Evolutionary conservation across 1,140 invertebrate species (phyloP).

Genomic region (Dendrolimus punctatus): DNA sequence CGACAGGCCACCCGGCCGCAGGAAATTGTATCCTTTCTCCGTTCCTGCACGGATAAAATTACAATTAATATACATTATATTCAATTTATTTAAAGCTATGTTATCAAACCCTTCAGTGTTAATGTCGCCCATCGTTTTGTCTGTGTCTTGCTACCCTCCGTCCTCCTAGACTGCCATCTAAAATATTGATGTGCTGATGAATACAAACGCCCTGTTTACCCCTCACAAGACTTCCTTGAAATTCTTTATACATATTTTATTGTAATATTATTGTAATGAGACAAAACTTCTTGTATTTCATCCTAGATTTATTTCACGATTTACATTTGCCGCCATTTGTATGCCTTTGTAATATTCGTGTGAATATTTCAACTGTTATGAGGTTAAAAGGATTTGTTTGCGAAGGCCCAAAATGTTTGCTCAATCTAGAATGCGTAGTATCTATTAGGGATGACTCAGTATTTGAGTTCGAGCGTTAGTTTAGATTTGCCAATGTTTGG

Average conservation of each 20-base stretch:
- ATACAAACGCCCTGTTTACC: slow-evolving; percentile 5
- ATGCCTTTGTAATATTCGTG: no score
- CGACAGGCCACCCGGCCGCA: no score
- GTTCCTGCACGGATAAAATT: no score
- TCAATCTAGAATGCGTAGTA: not conserved
- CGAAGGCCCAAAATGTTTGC: not conserved
- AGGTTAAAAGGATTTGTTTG: no score
- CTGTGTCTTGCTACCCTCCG: no score
- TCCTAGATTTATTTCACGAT: slow-evolving; percentile 5
- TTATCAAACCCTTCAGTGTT: no score
- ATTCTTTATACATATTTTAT: slow-evolving; percentile 9
- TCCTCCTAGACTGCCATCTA: not conserved
- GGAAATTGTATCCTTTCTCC: no score
- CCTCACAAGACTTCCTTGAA: slow-evolving; percentile 1
- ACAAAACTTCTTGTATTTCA: slow-evolving; percentile 7
- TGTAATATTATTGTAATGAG: slow-evolving; percentile 4
- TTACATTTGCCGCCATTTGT: slow-evolving; percentile 1
- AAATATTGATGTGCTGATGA: slow-evolving; percentile 10
- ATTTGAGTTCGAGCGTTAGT: no score
- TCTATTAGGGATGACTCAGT: not conserved
- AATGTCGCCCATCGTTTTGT: no score
- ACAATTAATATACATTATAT: slow-evolving; percentile 4
- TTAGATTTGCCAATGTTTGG: no score
- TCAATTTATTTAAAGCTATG: not conserved
- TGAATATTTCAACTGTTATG: no score